Base-by-base conservation (phyloP, 2,888 invertebrate species). In the Idaea straminata region DNA sequence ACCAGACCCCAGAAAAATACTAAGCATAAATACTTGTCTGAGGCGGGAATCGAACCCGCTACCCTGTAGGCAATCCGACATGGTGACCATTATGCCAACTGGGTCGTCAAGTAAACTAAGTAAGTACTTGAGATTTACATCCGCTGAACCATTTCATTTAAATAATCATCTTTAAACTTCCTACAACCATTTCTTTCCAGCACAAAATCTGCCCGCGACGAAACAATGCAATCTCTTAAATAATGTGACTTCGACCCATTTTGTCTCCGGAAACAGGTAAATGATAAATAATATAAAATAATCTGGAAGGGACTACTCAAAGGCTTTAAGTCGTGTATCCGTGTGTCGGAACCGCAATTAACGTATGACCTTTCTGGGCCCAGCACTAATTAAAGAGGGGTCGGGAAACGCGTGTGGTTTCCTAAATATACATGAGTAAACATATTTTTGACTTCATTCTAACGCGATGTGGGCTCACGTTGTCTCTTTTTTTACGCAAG, bases 341-440 rank as follows among this genome's bases (percentile, higher is more conserved):
- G 77, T 80, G 73, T 74, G 83, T 80, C 76, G 74, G 77, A 79
- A 79, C 84, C 82, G 80, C 84, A 86, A 86, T 85, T 85, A 84
- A 81, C 82, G 78, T 77, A 79, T 80, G 78, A 77, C 79, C 80
- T 83, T 80, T 78, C 77, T 72, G 69, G 65, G 65, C 72, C 71
- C 79, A 71, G 75, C 77, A 81, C 78, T 83, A 83, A 85, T 85
- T 85, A 83, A 80, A 80, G 77, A 75, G 76, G 77, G 73, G 69
- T 69, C 58, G 68, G 64, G 69, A 72, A 47, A 72, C 72, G 74
- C 71, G 67, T 68, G 72, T 68, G 72, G 72, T 71, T 72, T 67
- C 60, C 69, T 70, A 67, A 74, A 74, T 71, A 72, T 70, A 67
- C 67, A 68, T 64, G 65, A 67, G 69, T 68, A 69, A 68, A 69